Evolutionary conservation across 2,888 invertebrate genomes (phyloP).

Genomic region (Microctonus hyperodae): DNA sequence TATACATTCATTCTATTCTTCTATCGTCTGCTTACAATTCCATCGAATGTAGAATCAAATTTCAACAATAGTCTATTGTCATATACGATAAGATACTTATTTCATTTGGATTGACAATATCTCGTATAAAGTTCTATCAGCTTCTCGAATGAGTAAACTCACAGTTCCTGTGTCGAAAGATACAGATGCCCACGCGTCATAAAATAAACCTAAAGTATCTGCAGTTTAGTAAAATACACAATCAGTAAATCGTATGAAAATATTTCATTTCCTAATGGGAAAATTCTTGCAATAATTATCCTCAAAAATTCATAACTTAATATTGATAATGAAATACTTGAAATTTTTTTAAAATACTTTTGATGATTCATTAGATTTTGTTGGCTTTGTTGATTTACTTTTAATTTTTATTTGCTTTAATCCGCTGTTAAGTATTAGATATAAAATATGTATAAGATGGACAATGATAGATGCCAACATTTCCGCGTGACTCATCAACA

Average conservation of each 20-base stretch:
- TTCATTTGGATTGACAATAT: slow-evolving; percentile 9
- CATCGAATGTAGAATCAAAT: not conserved
- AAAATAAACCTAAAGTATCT: too few relatives aligned
- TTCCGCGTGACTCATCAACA: slow-evolving; percentile 29
- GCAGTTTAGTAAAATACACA: too few relatives aligned
- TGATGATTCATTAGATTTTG: too few relatives aligned
- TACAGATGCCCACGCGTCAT: slow-evolving; percentile 40
- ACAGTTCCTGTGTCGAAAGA: slow-evolving; percentile 47
- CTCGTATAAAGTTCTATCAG: slow-evolving; percentile 11
- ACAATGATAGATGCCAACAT: slow-evolving; percentile 1
- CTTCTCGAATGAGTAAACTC: slow-evolving; percentile 44
- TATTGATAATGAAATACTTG: too few relatives aligned
- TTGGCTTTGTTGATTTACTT: not conserved
- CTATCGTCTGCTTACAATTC: not conserved
- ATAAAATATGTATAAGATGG: not conserved
- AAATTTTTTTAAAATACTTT: too few relatives aligned
- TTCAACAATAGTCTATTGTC: not conserved
- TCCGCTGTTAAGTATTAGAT: not conserved
- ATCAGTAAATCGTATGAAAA: too few relatives aligned
- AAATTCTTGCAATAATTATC: too few relatives aligned
- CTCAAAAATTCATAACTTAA: too few relatives aligned
- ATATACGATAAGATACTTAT: not conserved
- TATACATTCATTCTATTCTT: not conserved
- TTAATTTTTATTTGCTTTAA: not conserved
- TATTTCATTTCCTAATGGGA: too few relatives aligned